Evolutionary conservation across 1,140 invertebrate genomes (phyloP).

Genomic region (Drosophila ohnishii): DNA sequence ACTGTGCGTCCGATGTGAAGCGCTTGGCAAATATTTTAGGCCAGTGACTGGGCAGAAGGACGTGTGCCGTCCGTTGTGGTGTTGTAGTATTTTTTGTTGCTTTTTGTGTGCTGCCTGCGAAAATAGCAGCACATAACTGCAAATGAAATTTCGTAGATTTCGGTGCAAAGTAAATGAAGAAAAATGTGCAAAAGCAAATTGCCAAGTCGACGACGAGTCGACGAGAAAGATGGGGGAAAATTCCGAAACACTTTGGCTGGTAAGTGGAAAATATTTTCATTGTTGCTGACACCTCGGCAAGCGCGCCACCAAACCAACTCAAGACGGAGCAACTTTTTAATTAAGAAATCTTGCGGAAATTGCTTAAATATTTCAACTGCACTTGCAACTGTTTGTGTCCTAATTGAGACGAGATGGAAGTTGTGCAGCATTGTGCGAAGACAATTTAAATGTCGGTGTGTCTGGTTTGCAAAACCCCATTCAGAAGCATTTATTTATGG

Average conservation of each 20-base stretch:
- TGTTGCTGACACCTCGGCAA: conserved; percentile 76
- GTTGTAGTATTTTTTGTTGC: conserved; percentile 4
- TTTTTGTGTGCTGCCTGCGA: conserved; percentile 47
- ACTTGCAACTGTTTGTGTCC: conserved; percentile 63
- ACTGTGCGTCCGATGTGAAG: conserved; percentile 73
- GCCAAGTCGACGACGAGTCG: conserved; percentile 35
- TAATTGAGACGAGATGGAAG: conserved; percentile 62
- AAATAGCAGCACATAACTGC: conserved; percentile 76
- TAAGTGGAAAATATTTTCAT: conserved; percentile 78
- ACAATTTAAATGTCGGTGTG: conserved; percentile 22
- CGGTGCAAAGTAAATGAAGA: conserved; percentile 76
- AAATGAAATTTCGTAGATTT: conserved; percentile 81
- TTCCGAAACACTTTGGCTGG: conserved; percentile 50
- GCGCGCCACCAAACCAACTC: conserved; percentile 6
- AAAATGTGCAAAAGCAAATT: conserved; percentile 79
- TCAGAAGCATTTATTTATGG: conserved; percentile 65
- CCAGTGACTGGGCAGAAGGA: conserved; percentile 44
- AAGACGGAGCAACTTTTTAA: conserved; percentile 70
- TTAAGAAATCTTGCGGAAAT: conserved; percentile 78
- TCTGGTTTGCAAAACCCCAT: conserved; percentile 2
- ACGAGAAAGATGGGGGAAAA: conserved; percentile 19
- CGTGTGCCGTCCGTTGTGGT: conserved; percentile 37
- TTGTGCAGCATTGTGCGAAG: conserved; percentile 7
- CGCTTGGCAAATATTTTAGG: conserved; percentile 75
- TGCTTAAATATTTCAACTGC: conserved; percentile 75